Conservation (phyloP, 2,888 invertebrate genomes). For the Hypena proboscidalis region DNA sequence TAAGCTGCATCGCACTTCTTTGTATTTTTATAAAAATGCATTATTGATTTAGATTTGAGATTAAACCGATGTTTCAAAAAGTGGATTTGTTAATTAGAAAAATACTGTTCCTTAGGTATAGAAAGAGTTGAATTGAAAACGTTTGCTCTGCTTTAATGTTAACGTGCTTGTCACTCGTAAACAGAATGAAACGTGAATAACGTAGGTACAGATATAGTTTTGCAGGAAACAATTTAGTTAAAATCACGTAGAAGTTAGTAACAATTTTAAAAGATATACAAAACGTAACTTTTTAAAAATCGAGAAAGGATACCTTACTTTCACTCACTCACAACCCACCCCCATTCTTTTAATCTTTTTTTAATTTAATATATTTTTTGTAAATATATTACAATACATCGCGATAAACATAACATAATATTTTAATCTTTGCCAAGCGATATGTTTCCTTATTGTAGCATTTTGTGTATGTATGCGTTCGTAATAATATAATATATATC, state of each 20-base stretch:
- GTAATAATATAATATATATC: conserved; percentile 57
- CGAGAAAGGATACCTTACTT: conserved; percentile 45
- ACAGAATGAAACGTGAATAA: conserved; percentile 47
- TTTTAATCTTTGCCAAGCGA: conserved; percentile 78
- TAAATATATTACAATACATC: conserved; percentile 66
- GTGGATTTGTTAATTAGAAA: conserved; percentile 66
- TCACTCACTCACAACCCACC: conserved; percentile 47
- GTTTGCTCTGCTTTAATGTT: conserved; percentile 52
- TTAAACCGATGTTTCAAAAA: conserved; percentile 53
- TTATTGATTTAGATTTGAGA: conserved; percentile 49
- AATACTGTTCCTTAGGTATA: conserved; percentile 72
- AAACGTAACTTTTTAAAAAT: conserved; percentile 51
- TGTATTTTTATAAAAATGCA: conserved; percentile 66
- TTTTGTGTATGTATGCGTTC: conserved; percentile 70
- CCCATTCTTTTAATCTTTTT: conserved; percentile 39
- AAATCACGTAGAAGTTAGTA: conserved; percentile 36
- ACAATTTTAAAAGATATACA: conserved; percentile 50
- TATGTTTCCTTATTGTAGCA: conserved; percentile 84
- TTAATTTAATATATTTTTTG: conserved; percentile 42
- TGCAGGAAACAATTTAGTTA: conserved; percentile 30
- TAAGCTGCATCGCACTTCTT: conserved; percentile 44
- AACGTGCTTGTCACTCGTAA: conserved; percentile 46
- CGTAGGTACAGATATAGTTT: conserved; percentile 22
- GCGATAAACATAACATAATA: conserved; percentile 56
- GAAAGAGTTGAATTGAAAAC: conserved; percentile 66